Evolutionary conservation across 2,797 vertebrate genomes (phyloP).

Genomic region (Gallirallus australis): DNA sequence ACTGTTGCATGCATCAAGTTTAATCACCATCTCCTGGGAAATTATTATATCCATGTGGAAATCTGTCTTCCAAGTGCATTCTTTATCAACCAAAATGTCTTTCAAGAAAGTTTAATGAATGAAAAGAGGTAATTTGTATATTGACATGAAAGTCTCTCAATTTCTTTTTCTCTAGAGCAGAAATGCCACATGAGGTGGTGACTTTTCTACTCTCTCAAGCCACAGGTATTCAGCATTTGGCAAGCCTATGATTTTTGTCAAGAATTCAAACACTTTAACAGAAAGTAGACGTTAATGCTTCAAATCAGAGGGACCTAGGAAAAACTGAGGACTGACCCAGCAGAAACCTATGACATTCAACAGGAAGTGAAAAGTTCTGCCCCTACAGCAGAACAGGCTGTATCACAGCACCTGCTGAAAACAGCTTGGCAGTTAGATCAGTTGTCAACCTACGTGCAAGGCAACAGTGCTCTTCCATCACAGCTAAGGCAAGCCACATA

Average conservation of each 20-base stretch:
- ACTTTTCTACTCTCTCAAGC: background rate
- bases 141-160: background rate
- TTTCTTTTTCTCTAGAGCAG: background rate
- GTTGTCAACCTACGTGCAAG: rapidly evolving
- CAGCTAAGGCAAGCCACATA: background rate
- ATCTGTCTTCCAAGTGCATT: background rate
- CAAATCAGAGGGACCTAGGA: background rate
- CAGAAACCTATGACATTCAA: background rate
- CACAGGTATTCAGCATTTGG: background rate
- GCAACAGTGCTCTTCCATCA: background rate
- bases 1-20: background rate
- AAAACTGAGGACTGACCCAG: background rate
- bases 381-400: background rate
- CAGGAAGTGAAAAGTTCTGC: background rate
- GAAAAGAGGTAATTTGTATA: background rate
- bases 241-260: background rate
- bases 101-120: background rate
- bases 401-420: background rate
- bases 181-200: background rate
- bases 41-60: background rate
- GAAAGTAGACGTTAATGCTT: background rate
- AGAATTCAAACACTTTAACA: background rate
- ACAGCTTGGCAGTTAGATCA: background rate
- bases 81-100: background rate
- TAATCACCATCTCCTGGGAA: background rate